Evolutionary conservation across 2,797 vertebrate species (phyloP).

Genomic region (Typhlichthys eigenmanni): DNA sequence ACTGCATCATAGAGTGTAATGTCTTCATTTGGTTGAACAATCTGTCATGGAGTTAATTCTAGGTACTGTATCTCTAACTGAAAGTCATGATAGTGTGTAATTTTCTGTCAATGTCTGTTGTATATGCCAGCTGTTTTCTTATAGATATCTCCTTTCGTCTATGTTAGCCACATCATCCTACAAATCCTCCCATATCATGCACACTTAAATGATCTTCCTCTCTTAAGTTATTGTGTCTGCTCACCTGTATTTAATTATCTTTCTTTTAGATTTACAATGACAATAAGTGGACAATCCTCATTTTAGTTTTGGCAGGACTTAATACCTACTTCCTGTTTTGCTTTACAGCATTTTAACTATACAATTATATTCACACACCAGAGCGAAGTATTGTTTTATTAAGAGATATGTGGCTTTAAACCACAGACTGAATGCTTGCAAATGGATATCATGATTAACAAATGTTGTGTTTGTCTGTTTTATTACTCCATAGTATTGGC

Average conservation of each 20-base stretch:
- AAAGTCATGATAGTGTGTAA: constrained; percentile 27
- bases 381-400: constrained; percentile 13
- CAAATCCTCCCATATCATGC: constrained; percentile 7
- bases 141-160: constrained; percentile 21
- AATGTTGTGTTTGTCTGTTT: constrained; percentile 8
- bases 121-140: constrained; percentile 55
- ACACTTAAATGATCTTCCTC: background rate
- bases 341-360: constrained; percentile 19
- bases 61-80: constrained; percentile 14
- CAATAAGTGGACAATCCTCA: background rate
- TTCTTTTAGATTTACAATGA: constrained; percentile 9
- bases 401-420: background rate
- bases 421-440: constrained; percentile 6
- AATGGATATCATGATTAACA: constrained; percentile 21
- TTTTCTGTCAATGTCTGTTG: constrained; percentile 39
- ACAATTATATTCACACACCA: constrained; percentile 8
- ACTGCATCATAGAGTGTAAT: constrained; percentile 1
- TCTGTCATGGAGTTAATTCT: constrained; percentile 19
- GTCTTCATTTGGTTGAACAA: constrained; percentile 36
- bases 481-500: background rate
- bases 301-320: background rate
- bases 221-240: background rate
- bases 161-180: constrained; percentile 22
- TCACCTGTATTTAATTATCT: constrained; percentile 9
- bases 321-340: constrained; percentile 13